Percentiles rank a stretch among this genome's conserved stretches.
phyloP scores from a whole-genome alignment of 2,113 vertebrate genomes.

The Melospiza melodia region DNA sequence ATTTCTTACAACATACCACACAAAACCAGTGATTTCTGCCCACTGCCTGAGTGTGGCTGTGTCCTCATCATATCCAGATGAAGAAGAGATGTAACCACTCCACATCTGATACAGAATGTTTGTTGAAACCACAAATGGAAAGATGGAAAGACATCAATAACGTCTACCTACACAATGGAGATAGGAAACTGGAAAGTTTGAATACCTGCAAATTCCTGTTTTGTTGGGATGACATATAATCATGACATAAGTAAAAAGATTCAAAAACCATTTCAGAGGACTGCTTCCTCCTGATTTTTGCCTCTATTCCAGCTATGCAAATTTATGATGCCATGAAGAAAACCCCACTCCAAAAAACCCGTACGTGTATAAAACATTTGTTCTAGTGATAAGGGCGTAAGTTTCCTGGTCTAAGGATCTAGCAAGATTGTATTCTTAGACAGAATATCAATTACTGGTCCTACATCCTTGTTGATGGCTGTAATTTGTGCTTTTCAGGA shows the following conservation, averaged over 20 bases:
- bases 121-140: not conserved
- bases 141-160: not conserved
- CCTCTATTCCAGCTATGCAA: not conserved
- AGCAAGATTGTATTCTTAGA: not conserved
- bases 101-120: not conserved
- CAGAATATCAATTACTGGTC: not conserved
- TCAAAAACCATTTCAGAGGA: not conserved
- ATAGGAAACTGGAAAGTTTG: not conserved
- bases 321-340: not conserved
- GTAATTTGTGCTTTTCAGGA: not conserved
- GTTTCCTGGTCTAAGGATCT: not conserved
- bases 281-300: not conserved
- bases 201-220: not conserved
- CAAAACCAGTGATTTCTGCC: not conserved
- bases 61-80: not conserved
- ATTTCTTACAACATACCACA: not conserved
- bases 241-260: not conserved
- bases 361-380: rapidly evolving
- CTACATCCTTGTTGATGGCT: not conserved
- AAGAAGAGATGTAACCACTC: not conserved
- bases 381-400: not conserved
- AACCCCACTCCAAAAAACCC: not conserved
- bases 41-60: not conserved
- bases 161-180: not conserved
- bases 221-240: not conserved